These are phyloP conservation scores for Phymastichus coffea DNA, from an alignment of 1,140 invertebrate genomes.

Conservation along the genomic window DNA sequence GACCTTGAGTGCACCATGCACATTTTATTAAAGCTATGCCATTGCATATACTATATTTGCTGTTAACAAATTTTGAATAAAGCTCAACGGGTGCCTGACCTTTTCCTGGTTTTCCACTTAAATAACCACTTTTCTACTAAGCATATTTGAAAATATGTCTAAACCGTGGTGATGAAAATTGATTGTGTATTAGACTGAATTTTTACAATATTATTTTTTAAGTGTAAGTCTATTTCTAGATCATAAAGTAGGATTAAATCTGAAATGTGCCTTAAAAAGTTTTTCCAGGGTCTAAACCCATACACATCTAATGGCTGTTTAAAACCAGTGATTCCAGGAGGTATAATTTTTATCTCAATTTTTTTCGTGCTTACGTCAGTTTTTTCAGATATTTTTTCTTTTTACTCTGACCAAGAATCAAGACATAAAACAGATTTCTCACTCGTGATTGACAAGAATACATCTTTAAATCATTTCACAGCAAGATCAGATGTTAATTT, in stretches of 20 bases:
- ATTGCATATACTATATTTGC: not conserved
- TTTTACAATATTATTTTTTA: too few relatives aligned
- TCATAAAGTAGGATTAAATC: not conserved
- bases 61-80: not conserved
- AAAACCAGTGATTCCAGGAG: not conserved
- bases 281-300: too few relatives aligned
- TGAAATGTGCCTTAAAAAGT: too few relatives aligned
- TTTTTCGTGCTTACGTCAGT: not conserved
- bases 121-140: too few relatives aligned
- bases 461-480: too few relatives aligned
- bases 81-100: not conserved
- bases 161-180: too few relatives aligned
- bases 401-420: not conserved
- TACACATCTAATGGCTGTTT: not conserved
- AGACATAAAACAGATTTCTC: too few relatives aligned
- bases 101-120: not conserved
- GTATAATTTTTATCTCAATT: too few relatives aligned
- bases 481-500: too few relatives aligned
- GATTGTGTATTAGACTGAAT: too few relatives aligned
- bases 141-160: too few relatives aligned
- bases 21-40: not conserved
- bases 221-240: not conserved
- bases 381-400: not conserved
- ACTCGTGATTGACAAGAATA: too few relatives aligned
- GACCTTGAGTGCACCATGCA: not conserved